phyloP scores from a whole-genome alignment of 2,113 vertebrate species.

The Lathamus discolor region DNA sequence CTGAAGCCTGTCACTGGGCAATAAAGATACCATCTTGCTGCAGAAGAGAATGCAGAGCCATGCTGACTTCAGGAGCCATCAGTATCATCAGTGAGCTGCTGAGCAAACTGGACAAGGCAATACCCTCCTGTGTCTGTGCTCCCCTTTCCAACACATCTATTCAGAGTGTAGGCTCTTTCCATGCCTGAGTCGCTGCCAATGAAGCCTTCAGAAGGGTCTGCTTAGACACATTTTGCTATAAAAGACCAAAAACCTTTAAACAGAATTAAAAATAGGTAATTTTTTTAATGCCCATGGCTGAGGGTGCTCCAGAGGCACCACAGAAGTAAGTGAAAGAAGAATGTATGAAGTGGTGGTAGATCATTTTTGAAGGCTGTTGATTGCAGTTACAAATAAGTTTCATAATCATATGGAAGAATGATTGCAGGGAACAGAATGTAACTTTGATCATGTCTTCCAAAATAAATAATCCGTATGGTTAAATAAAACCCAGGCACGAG shows the following conservation, averaged over 20 bases:
- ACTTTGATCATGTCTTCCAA: constrained; percentile 7
- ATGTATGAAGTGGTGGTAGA: background rate
- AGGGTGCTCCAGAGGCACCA: background rate
- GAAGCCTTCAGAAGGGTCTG: background rate
- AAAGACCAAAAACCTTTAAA: background rate
- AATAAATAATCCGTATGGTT: constrained; percentile 41
- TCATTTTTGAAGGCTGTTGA: background rate
- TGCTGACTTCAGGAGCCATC: background rate
- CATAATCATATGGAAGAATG: background rate
- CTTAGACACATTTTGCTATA: background rate
- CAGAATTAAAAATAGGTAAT: background rate
- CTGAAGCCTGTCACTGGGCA: background rate
- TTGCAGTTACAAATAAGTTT: background rate
- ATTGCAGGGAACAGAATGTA: background rate
- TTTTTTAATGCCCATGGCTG: background rate
- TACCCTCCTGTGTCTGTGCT: background rate
- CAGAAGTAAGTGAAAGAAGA: background rate
- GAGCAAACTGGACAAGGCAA: background rate
- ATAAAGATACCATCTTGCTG: background rate
- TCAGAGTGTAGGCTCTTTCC: background rate
- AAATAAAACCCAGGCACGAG: background rate
- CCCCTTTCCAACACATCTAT: rapidly evolving
- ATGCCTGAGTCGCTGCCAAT: rapidly evolving
- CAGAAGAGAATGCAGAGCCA: background rate
- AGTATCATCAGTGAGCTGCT: background rate